Percentiles rank a stretch among this genome's conserved stretches.
Evolutionary conservation across 2,113 vertebrate species (phyloP).

Genomic region (Vimba vimba): DNA sequence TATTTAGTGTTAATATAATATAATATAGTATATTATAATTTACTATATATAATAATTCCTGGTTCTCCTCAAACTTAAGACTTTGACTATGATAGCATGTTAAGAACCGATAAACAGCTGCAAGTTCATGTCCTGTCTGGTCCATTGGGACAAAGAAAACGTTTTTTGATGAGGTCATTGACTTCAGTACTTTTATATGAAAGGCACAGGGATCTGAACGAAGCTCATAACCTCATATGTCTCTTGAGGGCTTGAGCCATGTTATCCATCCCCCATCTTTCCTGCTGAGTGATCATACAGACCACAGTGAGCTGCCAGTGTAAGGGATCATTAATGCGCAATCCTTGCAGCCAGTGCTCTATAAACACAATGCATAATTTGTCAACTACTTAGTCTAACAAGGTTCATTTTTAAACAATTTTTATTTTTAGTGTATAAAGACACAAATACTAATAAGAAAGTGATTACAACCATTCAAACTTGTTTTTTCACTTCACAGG

Average conservation of each 20-base stretch:
- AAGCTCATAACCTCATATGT: background rate
- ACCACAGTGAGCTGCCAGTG: background rate
- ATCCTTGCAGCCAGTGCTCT: too few relatives aligned
- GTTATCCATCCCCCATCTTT: background rate
- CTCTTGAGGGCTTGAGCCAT: constrained; percentile 1
- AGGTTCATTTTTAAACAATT: too few relatives aligned
- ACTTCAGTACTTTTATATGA: background rate
- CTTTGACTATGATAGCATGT: too few relatives aligned
- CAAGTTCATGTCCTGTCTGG: background rate
- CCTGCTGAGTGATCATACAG: background rate
- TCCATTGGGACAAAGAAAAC: background rate
- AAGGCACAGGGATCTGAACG: background rate
- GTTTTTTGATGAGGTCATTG: background rate
- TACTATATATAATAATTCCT: background rate
- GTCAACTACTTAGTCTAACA: too few relatives aligned
- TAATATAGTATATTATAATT: background rate
- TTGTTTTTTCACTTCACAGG: constrained; percentile 66
- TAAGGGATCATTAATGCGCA: background rate
- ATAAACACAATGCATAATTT: constrained; percentile 10
- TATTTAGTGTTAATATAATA: background rate
- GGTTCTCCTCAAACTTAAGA: too few relatives aligned
- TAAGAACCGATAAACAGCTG: background rate
- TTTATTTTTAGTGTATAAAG: too few relatives aligned
- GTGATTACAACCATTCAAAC: too few relatives aligned
- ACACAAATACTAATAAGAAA: too few relatives aligned